Conservation (phyloP, 2,888 invertebrate genomes). For the Aquatica leii region DNA sequence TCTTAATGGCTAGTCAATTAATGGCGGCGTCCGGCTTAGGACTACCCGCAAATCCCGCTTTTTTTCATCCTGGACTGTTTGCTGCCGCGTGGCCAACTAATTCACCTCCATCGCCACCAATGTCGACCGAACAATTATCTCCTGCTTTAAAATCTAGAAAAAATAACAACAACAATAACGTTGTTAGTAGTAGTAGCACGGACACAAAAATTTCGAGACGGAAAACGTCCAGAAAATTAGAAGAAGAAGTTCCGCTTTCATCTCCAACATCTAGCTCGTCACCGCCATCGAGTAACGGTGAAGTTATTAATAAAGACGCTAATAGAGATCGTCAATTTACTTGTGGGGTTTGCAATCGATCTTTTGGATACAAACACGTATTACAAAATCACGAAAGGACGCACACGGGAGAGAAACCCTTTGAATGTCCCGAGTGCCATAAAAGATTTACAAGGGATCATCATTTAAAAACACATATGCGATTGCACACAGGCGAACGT, state of each 20-base stretch:
- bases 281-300: slow-evolving; percentile 58
- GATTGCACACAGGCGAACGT: slow-evolving; percentile 92
- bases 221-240: slow-evolving; percentile 49
- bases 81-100: slow-evolving; percentile 62
- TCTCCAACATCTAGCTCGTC: slow-evolving; percentile 67
- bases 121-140: slow-evolving; percentile 59
- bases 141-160: slow-evolving; percentile 56
- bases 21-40: slow-evolving; percentile 67
- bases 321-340: slow-evolving; percentile 83
- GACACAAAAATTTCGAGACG: slow-evolving; percentile 56
- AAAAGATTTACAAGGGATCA: slow-evolving; percentile 93
- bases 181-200: slow-evolving; percentile 61
- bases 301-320: slow-evolving; percentile 51
- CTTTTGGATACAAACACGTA: slow-evolving; percentile 94
- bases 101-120: slow-evolving; percentile 66
- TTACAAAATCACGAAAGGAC: slow-evolving; percentile 94
- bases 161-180: slow-evolving; percentile 59
- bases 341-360: slow-evolving; percentile 86
- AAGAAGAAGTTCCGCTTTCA: slow-evolving; percentile 62
- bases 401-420: slow-evolving; percentile 94
- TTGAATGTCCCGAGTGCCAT: slow-evolving; percentile 90
- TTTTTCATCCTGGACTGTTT: slow-evolving; percentile 71
- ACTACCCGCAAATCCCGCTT: slow-evolving; percentile 66
- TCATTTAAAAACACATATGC: slow-evolving; percentile 91
- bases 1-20: slow-evolving; percentile 62